phyloP scores from a whole-genome alignment of 2,888 invertebrate genomes.

The Acheta domesticus region DNA sequence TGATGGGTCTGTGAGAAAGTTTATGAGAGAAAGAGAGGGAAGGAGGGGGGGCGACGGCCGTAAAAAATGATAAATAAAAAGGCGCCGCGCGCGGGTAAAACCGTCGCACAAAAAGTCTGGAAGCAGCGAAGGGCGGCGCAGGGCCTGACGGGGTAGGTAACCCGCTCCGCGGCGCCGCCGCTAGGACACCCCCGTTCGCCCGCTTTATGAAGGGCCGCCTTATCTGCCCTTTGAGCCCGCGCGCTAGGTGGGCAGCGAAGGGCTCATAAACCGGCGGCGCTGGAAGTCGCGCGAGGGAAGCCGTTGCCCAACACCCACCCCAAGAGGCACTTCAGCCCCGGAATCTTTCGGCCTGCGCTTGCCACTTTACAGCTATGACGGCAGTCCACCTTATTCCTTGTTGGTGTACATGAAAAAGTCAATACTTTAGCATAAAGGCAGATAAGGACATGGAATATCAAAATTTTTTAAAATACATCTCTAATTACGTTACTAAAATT shows the following conservation, averaged over 20 bases:
- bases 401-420: too few species aligned
- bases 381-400: too few species aligned
- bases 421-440: too few species aligned
- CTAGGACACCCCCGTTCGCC: background rate
- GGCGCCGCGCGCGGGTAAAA: background rate
- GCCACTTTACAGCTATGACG: too few species aligned
- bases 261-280: background rate
- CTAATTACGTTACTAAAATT: too few species aligned
- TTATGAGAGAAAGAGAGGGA: background rate
- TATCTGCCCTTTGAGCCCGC: background rate
- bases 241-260: background rate
- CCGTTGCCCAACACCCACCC: background rate
- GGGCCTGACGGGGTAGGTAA: background rate
- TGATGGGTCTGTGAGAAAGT: background rate
- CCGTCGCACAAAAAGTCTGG: background rate
- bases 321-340: too few species aligned
- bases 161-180: background rate
- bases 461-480: too few species aligned
- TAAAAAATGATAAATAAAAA: conserved; percentile 9
- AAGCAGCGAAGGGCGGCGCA: background rate
- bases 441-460: too few species aligned
- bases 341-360: too few species aligned
- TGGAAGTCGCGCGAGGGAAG: background rate
- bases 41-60: background rate
- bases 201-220: background rate